Base-by-base conservation (phyloP, 2,113 vertebrate genomes). In the Butastur rufipennis region DNA sequence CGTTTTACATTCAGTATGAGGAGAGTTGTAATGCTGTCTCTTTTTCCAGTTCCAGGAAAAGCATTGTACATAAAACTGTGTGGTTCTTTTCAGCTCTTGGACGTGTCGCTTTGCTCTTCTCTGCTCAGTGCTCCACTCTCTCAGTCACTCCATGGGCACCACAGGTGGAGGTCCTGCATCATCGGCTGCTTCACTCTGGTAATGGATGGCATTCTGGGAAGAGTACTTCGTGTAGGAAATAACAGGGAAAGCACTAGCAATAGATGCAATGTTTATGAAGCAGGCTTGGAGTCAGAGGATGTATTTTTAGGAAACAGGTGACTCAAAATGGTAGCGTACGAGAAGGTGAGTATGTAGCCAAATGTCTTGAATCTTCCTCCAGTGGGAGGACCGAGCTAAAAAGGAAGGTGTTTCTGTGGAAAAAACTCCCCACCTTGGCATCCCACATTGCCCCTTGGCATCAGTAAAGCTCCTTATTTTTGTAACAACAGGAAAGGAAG, bases 101-200 rank as follows among this genome's bases (percentile, higher is more conserved):
- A 19, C 4, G 0, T 9, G 26, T 42, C 1, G 7, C 53, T 48
- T 48, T 6, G 40, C 59, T 53, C 26, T 16, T 22, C 17, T 42
- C 16, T 21, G 25, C 52, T n/a, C 23, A 6, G 34, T 9, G 40
- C 27, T 55, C 42, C 13, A 1, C 32, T 21, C 13, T 27, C 31
- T 23, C 5, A 1, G 40, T 40, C 10, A 2, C 48, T 56, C 42
- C 3, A 0, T 2, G 26, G 25, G 8, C 10, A 7, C 1, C 3
- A 16, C 31, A 29, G 42, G 48, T 22, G 32, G 55, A 21, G 47
- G 23, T 43, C 32, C 84, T 38, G 36, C 2, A 0, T 47, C 38
- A 21, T 25, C 2, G 0, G 34, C 59, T 8, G 48, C 77, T 31
- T 36, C 25, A 2, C n/a, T 53, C 23, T 5, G n/a, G 45, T 17